These are phyloP conservation scores for Macrobrachium rosenbergii DNA, from an alignment of 1,140 invertebrate species.

Conservation along the genomic window DNA sequence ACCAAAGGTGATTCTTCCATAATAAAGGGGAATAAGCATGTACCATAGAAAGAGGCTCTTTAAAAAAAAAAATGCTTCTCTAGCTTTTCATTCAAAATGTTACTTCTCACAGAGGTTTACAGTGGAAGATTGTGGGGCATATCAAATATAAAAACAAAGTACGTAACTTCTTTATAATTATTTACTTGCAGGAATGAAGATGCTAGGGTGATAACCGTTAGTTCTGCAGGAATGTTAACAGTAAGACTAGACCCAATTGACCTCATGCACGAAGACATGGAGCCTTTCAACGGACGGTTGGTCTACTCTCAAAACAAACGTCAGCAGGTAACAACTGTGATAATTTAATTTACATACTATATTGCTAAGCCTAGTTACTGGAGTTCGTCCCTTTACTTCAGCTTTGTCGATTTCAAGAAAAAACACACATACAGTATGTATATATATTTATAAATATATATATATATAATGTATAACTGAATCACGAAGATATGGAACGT, in stretches of 20 bases:
- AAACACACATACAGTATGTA: not conserved
- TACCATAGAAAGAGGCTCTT: too few species aligned
- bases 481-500: too few species aligned
- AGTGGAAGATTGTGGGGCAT: too few species aligned
- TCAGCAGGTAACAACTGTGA: constrained; percentile 69
- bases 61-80: too few species aligned
- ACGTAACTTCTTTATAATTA: too few species aligned
- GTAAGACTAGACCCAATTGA: constrained; percentile 72
- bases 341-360: not conserved
- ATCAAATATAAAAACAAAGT: too few species aligned
- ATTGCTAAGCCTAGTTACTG: not conserved
- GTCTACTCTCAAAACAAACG: constrained; percentile 75
- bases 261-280: constrained; percentile 71
- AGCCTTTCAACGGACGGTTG: constrained; percentile 72
- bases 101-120: too few species aligned
- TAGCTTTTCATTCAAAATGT: too few species aligned
- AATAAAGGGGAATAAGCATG: too few species aligned
- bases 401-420: constrained; percentile 21
- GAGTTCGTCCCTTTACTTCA: not conserved
- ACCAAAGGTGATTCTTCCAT: too few species aligned
- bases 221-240: constrained; percentile 74
- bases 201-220: constrained; percentile 71
- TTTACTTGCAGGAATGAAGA: constrained; percentile 56
- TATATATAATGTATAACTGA: not conserved
- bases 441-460: constrained; percentile 12